Evolutionary conservation across 1,140 invertebrate species (phyloP).

Genomic region (Hirudo medicinalis): DNA sequence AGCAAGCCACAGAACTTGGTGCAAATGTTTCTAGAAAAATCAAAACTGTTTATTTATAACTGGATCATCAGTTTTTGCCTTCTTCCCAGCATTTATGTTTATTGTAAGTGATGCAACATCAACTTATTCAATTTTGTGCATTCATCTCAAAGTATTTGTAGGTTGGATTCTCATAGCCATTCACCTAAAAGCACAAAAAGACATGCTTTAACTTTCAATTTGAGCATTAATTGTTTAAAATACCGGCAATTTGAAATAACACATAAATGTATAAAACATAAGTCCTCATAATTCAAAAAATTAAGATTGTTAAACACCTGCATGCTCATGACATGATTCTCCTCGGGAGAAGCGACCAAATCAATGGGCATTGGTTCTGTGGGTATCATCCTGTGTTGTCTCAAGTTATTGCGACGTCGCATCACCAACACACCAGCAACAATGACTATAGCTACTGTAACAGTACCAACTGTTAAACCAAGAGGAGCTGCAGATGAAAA

Average conservation of each 20-base stretch:
- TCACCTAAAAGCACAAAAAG: conserved; percentile 49
- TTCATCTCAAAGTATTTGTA: conserved; percentile 92
- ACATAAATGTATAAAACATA: too few relatives aligned
- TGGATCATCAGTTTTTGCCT: too few relatives aligned
- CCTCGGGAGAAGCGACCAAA: conserved; percentile 70
- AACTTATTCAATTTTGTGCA: neutral
- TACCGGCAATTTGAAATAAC: too few relatives aligned
- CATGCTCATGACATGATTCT: conserved; percentile 96
- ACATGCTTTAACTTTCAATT: neutral
- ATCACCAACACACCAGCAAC: conserved; percentile 78
- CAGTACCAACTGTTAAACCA: conserved; percentile 60
- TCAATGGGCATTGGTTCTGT: conserved; percentile 69
- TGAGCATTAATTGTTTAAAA: neutral
- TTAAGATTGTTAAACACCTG: conserved; percentile 70
- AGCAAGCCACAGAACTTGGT: too few relatives aligned
- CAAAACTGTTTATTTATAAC: too few relatives aligned
- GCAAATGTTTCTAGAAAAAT: too few relatives aligned
- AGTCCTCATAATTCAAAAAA: too few relatives aligned
- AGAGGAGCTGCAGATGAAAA: conserved; percentile 25
- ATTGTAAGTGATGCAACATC: too few relatives aligned
- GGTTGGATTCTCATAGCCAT: conserved; percentile 98
- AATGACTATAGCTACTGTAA: conserved; percentile 37
- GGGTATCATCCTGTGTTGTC: conserved; percentile 47
- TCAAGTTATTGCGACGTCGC: conserved; percentile 50
- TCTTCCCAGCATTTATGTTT: too few relatives aligned